Evolutionary conservation across 2,888 invertebrate genomes (phyloP).

Genomic region (Chromoteleia sp.): DNA sequence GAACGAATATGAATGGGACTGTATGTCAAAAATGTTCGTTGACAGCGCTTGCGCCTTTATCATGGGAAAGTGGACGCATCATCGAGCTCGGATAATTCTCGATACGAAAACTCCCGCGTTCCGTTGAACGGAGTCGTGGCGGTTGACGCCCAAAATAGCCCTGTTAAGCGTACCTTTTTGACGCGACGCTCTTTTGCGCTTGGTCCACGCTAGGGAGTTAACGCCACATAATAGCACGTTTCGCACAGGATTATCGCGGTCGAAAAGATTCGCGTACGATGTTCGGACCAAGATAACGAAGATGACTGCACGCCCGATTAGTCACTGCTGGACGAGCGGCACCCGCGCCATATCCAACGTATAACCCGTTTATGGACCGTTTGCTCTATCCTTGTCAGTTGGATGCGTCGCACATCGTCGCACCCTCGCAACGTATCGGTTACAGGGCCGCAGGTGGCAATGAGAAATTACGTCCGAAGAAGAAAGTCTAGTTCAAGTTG

Average conservation of each 20-base stretch:
- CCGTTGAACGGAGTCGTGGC: conserved; percentile 36
- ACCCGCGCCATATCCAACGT: conserved; percentile 17
- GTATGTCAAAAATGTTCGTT: neutral
- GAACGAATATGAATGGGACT: neutral
- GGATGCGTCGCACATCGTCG: conserved; percentile 14
- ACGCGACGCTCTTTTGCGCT: conserved; percentile 40
- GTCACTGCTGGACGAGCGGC: conserved; percentile 48
- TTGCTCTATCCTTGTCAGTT: conserved; percentile 24
- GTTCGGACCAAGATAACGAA: neutral
- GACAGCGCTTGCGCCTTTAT: conserved; percentile 38
- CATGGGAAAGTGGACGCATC: neutral
- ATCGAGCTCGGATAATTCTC: neutral
- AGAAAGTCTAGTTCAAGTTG: too few species aligned
- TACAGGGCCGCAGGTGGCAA: conserved; percentile 29
- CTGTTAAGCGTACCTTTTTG: conserved; percentile 27
- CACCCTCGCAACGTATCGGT: conserved; percentile 7
- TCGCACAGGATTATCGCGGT: neutral
- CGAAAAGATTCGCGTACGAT: neutral
- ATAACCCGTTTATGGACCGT: conserved; percentile 47
- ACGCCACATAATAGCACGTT: conserved; percentile 50
- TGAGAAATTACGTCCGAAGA: neutral
- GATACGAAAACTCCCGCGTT: conserved; percentile 47
- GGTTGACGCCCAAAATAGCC: conserved; percentile 53
- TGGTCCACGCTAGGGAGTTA: conserved; percentile 12
- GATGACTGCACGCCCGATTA: conserved; percentile 37